Conservation (phyloP, 2,888 invertebrate genomes). For the Byasa hedistus region DNA sequence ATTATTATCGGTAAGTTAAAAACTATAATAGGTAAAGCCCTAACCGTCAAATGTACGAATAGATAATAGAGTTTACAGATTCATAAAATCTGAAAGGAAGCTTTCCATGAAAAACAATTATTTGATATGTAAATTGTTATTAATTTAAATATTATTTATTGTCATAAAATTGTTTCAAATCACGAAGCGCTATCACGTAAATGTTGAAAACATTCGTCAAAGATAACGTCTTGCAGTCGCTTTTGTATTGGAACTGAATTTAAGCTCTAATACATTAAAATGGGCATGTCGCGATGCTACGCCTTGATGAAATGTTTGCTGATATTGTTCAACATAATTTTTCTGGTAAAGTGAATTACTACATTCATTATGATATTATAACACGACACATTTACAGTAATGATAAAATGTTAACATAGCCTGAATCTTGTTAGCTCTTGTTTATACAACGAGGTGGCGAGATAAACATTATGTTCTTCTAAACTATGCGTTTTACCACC, state of each 20-base stretch:
- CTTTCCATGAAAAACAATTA: conserved; percentile 2
- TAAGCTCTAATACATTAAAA: conserved; percentile 41
- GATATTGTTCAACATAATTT: conserved; percentile 85
- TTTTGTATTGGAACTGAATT: not conserved
- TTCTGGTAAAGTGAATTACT: conserved; percentile 80
- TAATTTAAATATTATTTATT: conserved; percentile 19
- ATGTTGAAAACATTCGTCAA: not conserved
- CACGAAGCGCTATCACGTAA: conserved; percentile 1
- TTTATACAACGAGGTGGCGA: too few species aligned
- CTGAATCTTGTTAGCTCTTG: too few species aligned
- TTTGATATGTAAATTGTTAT: conserved; percentile 2
- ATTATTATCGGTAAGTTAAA: not conserved
- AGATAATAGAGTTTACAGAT: conserved; percentile 15
- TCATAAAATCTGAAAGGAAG: not conserved
- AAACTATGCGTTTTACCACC: too few species aligned
- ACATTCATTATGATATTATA: not conserved
- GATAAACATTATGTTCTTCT: too few species aligned
- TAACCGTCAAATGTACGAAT: conserved; percentile 18
- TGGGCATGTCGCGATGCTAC: conserved; percentile 86
- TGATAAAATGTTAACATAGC: too few species aligned
- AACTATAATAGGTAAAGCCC: not conserved
- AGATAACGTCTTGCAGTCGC: not conserved
- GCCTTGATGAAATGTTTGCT: conserved; percentile 85
- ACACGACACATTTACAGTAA: not conserved
- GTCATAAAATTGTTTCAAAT: conserved; percentile 18